Evolutionary conservation across 2,113 vertebrate genomes (phyloP).

Genomic region (Stomatorhinus ivindoensis): DNA sequence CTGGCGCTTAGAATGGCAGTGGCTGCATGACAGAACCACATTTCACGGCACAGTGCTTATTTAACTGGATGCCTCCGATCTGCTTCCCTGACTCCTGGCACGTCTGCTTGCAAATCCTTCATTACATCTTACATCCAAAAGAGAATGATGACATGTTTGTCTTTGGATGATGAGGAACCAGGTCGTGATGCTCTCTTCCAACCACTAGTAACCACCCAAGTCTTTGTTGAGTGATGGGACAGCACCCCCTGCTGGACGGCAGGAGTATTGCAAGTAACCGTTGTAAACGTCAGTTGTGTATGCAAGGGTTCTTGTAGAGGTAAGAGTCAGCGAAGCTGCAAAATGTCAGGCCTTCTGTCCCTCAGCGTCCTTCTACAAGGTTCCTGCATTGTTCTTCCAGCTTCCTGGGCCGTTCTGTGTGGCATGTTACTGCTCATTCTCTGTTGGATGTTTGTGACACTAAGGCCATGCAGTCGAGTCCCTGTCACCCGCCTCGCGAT

Average conservation of each 20-base stretch:
- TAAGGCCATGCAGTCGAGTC: background rate
- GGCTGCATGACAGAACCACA: background rate
- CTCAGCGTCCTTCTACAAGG: background rate
- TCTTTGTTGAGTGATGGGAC: background rate
- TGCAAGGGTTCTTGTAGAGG: background rate
- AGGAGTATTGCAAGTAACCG: background rate
- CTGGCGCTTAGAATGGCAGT: background rate
- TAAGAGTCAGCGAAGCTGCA: background rate
- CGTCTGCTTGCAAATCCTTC: background rate
- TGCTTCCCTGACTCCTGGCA: background rate
- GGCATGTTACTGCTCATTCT: background rate
- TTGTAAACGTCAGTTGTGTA: background rate
- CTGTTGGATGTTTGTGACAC: background rate
- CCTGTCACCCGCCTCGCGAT: background rate
- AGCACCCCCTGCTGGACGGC: background rate
- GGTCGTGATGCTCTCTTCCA: background rate
- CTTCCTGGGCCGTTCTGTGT: background rate
- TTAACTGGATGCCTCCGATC: background rate
- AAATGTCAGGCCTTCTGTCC: background rate
- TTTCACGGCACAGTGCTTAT: background rate
- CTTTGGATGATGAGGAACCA: slow-evolving; percentile 3
- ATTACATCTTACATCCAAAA: slow-evolving; percentile 9
- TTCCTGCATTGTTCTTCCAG: background rate
- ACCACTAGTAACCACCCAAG: background rate
- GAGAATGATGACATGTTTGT: slow-evolving; percentile 4